Base-by-base conservation (phyloP, 2,888 invertebrate genomes). In the Zaprionus bogoriensis region DNA sequence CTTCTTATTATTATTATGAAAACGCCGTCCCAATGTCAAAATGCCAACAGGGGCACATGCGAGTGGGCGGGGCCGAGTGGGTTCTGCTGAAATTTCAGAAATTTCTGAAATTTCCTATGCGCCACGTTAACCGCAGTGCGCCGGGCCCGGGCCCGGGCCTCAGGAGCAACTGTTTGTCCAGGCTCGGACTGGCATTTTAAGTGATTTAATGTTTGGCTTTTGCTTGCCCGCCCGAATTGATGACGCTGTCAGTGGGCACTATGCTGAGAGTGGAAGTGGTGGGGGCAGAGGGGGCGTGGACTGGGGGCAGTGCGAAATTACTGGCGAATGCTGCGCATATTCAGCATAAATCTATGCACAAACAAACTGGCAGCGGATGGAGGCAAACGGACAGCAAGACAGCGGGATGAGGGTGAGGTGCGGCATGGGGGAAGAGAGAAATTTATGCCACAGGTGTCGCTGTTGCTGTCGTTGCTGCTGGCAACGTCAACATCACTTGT, bases 201-300 rank as follows among this genome's bases (percentile, higher is more conserved):
- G 81, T 86, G 81, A 86, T 86, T 81, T 86, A 80, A 86, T 86
- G 83, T 86, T 81, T 86, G 81, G 72, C 84, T 86, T 85, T 83
- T 77, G 64, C 82, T 67, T 61, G 54, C 54, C n/a, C n/a, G n/a
- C n/a, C n/a, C 36, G 64, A 59, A 72, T 65, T 68, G 71, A 67
- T 61, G 78, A 44, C 46, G 51, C 55, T 67, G 54, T 6, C 23
- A 20, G 12, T 1, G 42, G 28, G 12, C n/a, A n/a, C n/a, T n/a
- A n/a, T n/a, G n/a, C 19, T 7, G 19, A 7, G 12, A 25, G 32
- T 0, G 10, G 20, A 14, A n/a, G 27, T 7, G 9, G 20, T 27
- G 20, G 22, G 14, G 12, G 12, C 4, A 12, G 20, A n/a, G 41
- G 19, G 54, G 28, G 7, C 20, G 17, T 10, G 5, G 9, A 10